phyloP scores from a whole-genome alignment of 2,888 invertebrate species.

The Drosophila niveifrons region DNA sequence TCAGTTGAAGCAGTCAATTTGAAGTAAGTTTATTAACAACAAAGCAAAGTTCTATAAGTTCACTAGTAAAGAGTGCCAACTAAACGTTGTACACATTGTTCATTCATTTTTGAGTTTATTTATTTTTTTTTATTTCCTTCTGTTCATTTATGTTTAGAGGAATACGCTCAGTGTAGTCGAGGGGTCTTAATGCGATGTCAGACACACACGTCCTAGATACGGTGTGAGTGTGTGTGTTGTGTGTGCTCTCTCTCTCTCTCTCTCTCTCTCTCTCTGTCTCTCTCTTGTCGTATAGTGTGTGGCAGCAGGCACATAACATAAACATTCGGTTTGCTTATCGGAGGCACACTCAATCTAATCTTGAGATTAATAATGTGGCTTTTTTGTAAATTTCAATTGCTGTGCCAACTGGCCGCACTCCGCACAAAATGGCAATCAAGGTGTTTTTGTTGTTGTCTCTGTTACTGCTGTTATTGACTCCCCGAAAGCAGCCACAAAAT shows the following conservation, averaged over 20 bases:
- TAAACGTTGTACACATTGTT: too few relatives aligned
- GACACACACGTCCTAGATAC: constrained; percentile 48
- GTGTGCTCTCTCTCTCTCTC: too few relatives aligned
- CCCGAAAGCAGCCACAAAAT: constrained; percentile 57
- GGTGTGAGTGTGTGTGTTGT: constrained; percentile 13
- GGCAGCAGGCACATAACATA: constrained; percentile 24
- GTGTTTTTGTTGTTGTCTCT: constrained; percentile 39
- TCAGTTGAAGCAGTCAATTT: too few relatives aligned
- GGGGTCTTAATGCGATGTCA: constrained; percentile 11
- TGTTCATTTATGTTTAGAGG: neutral
- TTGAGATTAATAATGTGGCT: constrained; percentile 78
- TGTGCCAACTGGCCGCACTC: constrained; percentile 27
- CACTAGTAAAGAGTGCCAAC: too few relatives aligned
- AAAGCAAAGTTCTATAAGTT: too few relatives aligned
- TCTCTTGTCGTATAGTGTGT: constrained; percentile 7
- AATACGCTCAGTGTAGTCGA: constrained; percentile 15
- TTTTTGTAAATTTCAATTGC: constrained; percentile 76
- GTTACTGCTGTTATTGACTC: constrained; percentile 18
- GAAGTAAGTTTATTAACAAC: too few relatives aligned
- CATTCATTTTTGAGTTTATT: too few relatives aligned
- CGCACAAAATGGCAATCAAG: constrained; percentile 50
- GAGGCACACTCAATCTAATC: constrained; percentile 69
- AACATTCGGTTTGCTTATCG: constrained; percentile 59
- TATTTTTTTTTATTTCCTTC: neutral
- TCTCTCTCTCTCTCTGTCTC: too few relatives aligned